phyloP scores from a whole-genome alignment of 2,797 vertebrate species.

The Macrochelys suwanniensis region DNA sequence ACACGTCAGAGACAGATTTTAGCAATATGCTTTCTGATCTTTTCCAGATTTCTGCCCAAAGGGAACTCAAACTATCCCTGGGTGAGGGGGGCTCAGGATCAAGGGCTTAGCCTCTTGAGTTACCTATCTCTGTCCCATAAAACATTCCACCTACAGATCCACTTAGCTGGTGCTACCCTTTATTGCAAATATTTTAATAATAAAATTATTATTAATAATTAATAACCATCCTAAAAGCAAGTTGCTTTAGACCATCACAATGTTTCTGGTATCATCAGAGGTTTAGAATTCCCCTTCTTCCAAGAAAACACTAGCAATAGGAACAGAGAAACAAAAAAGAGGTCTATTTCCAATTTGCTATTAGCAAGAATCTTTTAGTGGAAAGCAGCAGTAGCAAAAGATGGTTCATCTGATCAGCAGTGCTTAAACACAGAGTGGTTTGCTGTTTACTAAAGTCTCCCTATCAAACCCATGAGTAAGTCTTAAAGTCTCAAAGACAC shows the following conservation, averaged over 20 bases:
- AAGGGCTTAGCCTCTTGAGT: too few relatives aligned
- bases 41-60: too few relatives aligned
- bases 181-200: neutral
- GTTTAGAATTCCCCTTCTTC: rapidly evolving
- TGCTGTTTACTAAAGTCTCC: neutral
- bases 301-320: rapidly evolving
- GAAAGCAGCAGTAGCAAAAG: neutral
- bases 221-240: neutral
- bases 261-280: neutral
- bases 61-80: too few relatives aligned
- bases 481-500: rapidly evolving
- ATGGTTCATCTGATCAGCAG: neutral
- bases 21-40: too few relatives aligned
- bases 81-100: too few relatives aligned
- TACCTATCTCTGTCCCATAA: too few relatives aligned
- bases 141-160: too few relatives aligned
- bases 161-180: neutral
- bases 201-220: neutral
- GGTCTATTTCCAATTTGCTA: neutral
- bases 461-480: too few relatives aligned
- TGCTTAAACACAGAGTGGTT: rapidly evolving
- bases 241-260: neutral
- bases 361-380: neutral
- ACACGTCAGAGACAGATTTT: too few relatives aligned
- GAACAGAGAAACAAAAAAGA: neutral